Evolutionary conservation across 2,113 vertebrate genomes (phyloP).

Genomic region (Chloroceryle aenea): DNA sequence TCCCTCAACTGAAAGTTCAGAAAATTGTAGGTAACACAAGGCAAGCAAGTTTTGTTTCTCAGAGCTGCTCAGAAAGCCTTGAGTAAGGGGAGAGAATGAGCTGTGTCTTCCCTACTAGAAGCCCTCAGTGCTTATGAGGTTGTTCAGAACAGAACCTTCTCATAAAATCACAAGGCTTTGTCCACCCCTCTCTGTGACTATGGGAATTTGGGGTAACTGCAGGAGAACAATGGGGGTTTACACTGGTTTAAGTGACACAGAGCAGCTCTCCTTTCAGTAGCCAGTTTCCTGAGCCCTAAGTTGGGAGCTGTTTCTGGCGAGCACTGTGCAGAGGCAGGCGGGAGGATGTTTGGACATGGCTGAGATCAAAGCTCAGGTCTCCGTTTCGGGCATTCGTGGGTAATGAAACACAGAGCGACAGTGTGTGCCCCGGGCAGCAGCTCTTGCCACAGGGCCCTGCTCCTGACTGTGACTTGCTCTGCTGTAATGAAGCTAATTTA

Average conservation of each 20-base stretch:
- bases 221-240: neutral
- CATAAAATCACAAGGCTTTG: neutral
- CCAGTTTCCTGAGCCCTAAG: neutral
- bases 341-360: rapidly evolving
- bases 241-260: rapidly evolving
- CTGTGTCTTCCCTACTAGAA: neutral
- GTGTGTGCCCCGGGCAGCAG: rapidly evolving
- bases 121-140: neutral
- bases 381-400: rapidly evolving
- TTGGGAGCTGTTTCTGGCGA: neutral
- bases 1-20: neutral
- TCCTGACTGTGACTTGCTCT: neutral
- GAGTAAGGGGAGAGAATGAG: neutral
- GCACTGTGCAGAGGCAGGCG: rapidly evolving
- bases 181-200: neutral
- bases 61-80: neutral
- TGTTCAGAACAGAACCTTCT: neutral
- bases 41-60: neutral
- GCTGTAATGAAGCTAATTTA: neutral
- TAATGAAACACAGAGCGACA: rapidly evolving
- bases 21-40: neutral
- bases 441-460: neutral
- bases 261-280: neutral
- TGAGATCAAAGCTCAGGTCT: neutral
- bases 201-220: neutral